Evolutionary conservation across 1,140 invertebrate genomes (phyloP), one percentile per base, ranked within the genome.

Genomic region (Lepidurus packardi): DNA sequence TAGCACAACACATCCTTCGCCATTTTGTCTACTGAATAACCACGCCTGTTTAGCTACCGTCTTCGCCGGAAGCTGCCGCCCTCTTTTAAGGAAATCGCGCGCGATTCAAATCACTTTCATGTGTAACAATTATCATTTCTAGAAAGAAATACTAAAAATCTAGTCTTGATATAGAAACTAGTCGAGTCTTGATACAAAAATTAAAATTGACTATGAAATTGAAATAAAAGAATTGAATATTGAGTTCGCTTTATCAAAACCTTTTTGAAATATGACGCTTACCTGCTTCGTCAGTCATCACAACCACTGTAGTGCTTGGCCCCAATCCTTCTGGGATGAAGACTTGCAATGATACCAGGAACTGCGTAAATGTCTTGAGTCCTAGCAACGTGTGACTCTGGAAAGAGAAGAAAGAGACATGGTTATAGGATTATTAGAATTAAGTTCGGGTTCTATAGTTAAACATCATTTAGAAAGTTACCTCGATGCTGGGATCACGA

Each of bases 271-370:
- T 74, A 80, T 77, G 74, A 75, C 42, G 75, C 75, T 91, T 85
- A 93, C 92, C 89, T 83, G 91, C 91, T 89, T 93, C 92, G 83
- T 92, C 92, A 74, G 92, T 93, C 88, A 92, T 92, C 79, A 92
- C 91, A 73, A 91, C 87, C 44, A 92, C 90, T 47, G 90, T 91
- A 10, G 90, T 89, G 74, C 89, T 87, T 42, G 92, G 91, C 75
- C 92, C 91, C 45, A 86, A 85, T 16, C 92, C 92, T 83, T 90
- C 91, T 7, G 91, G 91, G 84, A 93, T 93, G 84, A 92, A 92
- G 41, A 93, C 91, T 86, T 91, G 90, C 73, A 93, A 85, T 10
- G 91, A 91, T 43, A 93, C 89, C 81, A 91, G 86, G 84, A 93
- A 93, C 82, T 92, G 90, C 0, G 91, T 92, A 85, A 90, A 92